Evolutionary conservation across 2,113 vertebrate species (phyloP), one percentile per base, ranked within the genome.

Genomic region (Ceuthmochares aereus): DNA sequence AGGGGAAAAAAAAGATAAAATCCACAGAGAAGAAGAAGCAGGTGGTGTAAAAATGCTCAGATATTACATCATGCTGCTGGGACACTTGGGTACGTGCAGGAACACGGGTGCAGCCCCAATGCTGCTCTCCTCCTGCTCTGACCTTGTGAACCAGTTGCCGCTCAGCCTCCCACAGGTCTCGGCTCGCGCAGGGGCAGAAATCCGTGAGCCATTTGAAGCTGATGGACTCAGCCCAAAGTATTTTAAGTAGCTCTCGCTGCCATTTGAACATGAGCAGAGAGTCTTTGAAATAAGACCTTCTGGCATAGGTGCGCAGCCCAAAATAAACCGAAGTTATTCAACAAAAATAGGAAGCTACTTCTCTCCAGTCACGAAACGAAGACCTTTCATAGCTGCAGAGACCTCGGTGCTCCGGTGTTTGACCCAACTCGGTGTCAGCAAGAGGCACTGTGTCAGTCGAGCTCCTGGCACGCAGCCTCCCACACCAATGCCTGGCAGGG

Each of bases 181-280:
- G 2, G 16, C 84, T 62, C 87, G 1, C 0, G 15, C 54, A 56
- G 63, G 69, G 32, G 13, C 84, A 86, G 52, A 78, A 84, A 68
- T n/a, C 7, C 30, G 7, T 89, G 14, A 84, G 52, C 43, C 22
- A 36, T 60, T 82, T 86, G 37, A 60, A 89, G 72, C 90, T 47
- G 47, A 22, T 60, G 78, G 90, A 69, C 84, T 52, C 64, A 2
- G 84, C 32, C 69, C 84, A 78, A 80, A 83, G 92, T 30, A 93
- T 97, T 96, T 95, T 52, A 92, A 96, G 92, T 34, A 92, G 95
- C 84, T 92, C 42, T 73, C 32, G 68, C 54, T 95, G 96, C 84
- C 92, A 90, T 45, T 75, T 54, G 4, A 62, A 84, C 26, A 43
- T 2, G 63, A 42, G 93, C 30, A 73, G 12, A 64, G 84, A 79